Conservation (phyloP, 2,888 invertebrate genomes). For the Thysanoteuthis rhombus region DNA sequence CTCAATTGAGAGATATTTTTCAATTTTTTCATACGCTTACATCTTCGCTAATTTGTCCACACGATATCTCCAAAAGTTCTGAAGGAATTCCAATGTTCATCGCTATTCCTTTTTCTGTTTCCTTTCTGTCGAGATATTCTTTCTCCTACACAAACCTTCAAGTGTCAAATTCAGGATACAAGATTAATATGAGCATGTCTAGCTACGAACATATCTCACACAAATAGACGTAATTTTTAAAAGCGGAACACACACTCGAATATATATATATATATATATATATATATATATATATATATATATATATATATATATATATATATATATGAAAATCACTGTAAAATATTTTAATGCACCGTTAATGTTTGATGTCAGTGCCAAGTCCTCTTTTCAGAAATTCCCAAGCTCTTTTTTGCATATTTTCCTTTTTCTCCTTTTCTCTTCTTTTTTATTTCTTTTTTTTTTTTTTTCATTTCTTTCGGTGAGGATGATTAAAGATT, state of each 20-base stretch:
- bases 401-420: background rate
- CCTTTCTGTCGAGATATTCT: background rate
- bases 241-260: background rate
- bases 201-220: background rate
- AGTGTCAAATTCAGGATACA: no score
- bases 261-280: conserved; percentile 12
- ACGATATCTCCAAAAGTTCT: no score
- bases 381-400: background rate
- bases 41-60: no score
- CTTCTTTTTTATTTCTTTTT: no score
- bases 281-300: background rate
- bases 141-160: background rate
- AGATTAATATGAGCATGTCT: no score
- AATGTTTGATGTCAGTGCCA: background rate
- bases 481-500: no score
- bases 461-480: no score
- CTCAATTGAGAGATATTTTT: no score
- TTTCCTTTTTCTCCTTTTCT: background rate
- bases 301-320: background rate
- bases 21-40: no score
- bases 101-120: no score
- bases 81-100: no score
- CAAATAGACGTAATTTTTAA: background rate
- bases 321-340: no score
- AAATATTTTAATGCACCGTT: background rate